phyloP scores from a whole-genome alignment of 2,888 invertebrate species.

The Lomographa bimaculata region DNA sequence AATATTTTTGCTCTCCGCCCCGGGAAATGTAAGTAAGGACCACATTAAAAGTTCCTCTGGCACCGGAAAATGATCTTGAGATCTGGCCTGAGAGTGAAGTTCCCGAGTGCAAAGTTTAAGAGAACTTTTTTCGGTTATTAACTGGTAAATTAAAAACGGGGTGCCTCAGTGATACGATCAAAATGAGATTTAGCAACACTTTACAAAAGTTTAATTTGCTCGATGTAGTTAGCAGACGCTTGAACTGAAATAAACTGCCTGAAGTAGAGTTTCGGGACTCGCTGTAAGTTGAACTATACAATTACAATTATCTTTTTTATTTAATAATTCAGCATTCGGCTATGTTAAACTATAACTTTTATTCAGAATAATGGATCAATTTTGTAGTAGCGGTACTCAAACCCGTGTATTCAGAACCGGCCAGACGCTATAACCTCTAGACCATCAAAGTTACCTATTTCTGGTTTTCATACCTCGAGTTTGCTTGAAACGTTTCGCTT shows the following conservation, averaged over 20 bases:
- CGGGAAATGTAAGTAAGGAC: constrained; percentile 48
- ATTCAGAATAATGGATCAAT: no score
- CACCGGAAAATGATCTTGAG: constrained; percentile 57
- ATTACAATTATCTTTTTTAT: no score
- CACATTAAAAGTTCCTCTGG: constrained; percentile 62
- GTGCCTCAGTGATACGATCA: constrained; percentile 29
- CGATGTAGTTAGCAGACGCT: constrained; percentile 23
- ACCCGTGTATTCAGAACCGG: no score
- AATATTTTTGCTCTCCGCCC: constrained; percentile 38
- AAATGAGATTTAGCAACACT: constrained; percentile 30
- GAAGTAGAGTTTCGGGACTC: constrained; percentile 14
- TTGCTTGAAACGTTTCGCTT: no score
- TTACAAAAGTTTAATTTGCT: constrained; percentile 33
- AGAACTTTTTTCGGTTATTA: constrained; percentile 43
- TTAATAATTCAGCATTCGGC: no score
- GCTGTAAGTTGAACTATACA: no score
- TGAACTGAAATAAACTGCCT: constrained; percentile 11
- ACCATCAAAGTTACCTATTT: no score
- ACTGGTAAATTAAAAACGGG: constrained; percentile 48
- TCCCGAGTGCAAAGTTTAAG: constrained; percentile 39
- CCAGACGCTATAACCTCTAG: no score
- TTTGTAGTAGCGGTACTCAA: no score
- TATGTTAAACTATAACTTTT: no score
- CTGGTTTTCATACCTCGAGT: no score
- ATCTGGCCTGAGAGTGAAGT: constrained; percentile 48